Evolutionary conservation across 2,113 vertebrate genomes (phyloP).

Genomic region (Prolemur simus): DNA sequence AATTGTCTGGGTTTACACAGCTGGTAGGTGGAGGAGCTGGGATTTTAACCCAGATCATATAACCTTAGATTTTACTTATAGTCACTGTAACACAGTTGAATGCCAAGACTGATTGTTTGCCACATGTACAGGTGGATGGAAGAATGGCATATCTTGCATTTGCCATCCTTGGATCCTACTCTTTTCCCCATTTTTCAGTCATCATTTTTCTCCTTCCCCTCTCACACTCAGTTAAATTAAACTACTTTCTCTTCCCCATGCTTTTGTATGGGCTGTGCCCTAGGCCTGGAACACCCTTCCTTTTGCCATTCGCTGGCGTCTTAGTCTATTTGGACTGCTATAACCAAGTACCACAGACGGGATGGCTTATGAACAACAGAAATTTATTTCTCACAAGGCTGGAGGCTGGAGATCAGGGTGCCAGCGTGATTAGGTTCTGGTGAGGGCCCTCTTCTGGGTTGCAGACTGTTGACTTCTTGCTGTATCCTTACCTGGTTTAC

Average conservation of each 20-base stretch:
- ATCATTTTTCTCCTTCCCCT: neutral
- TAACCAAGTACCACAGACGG: neutral
- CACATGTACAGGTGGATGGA: neutral
- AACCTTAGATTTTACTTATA: neutral
- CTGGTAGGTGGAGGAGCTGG: neutral
- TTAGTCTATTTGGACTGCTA: neutral
- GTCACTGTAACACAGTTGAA: neutral
- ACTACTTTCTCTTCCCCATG: neutral
- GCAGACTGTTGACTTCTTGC: neutral
- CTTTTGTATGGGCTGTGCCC: neutral
- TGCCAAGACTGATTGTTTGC: neutral
- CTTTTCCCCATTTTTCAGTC: neutral
- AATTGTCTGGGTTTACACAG: neutral
- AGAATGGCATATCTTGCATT: neutral
- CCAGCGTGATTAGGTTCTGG: neutral
- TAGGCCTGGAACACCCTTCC: neutral
- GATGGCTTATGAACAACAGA: neutral
- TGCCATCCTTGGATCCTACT: neutral
- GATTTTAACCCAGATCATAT: neutral
- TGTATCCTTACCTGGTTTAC: neutral
- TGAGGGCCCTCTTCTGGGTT: neutral
- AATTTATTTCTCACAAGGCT: neutral
- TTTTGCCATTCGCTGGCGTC: neutral
- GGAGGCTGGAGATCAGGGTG: neutral
- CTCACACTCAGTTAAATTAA: neutral